These are phyloP conservation scores for Temnopleurus reevesii DNA, from an alignment of 53 echinoderm and acorn worm species.

Conservation along the genomic window DNA sequence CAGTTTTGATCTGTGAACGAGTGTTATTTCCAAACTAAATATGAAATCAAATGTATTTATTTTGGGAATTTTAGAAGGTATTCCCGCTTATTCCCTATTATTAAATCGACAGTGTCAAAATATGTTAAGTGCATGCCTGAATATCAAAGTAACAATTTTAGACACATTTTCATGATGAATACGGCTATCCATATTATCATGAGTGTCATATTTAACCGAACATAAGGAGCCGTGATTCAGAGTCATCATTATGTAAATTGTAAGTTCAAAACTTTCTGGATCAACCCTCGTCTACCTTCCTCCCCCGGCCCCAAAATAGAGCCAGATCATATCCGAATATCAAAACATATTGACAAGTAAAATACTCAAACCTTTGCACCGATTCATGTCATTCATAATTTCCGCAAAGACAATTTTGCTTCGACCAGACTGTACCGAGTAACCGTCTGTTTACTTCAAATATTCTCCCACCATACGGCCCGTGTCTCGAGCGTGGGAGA, in stretches of 20 bases:
- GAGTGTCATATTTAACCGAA: too few species aligned
- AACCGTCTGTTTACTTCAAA: background rate
- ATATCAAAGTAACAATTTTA: too few species aligned
- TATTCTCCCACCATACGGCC: background rate
- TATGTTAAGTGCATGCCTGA: too few species aligned
- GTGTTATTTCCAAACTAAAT: too few species aligned
- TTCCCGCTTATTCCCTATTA: too few species aligned
- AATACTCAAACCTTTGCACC: background rate
- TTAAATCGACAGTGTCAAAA: too few species aligned
- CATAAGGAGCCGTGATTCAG: background rate
- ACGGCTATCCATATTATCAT: too few species aligned
- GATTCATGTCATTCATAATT: background rate
- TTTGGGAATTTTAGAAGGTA: too few species aligned
- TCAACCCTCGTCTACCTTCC: background rate
- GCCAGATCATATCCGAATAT: background rate
- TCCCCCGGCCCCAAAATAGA: background rate
- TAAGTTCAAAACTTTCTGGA: background rate
- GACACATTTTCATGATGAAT: too few species aligned
- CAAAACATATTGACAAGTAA: background rate
- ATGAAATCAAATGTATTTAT: too few species aligned
- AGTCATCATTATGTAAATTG: background rate
- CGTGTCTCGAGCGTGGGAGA: slow-evolving; percentile 10
- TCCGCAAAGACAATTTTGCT: background rate
- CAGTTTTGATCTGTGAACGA: too few species aligned
- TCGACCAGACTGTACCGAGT: background rate